Evolutionary conservation across 1,140 invertebrate genomes (phyloP).

Genomic region (Drosophila tropicalis): DNA sequence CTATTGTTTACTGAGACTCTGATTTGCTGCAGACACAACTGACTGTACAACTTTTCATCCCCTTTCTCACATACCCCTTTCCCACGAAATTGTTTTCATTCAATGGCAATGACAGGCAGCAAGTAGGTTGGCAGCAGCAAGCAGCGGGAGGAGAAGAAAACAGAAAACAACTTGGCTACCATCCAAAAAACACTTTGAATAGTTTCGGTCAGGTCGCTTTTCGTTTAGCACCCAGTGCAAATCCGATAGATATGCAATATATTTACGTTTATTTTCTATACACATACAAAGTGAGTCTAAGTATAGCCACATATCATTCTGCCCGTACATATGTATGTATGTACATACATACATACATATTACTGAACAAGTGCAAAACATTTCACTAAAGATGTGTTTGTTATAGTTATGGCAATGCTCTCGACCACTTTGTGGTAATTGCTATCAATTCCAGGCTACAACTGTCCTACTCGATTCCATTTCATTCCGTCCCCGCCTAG

Average conservation of each 20-base stretch:
- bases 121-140: slow-evolving; percentile 43
- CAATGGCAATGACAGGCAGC: slow-evolving; percentile 29
- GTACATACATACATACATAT: slow-evolving; percentile 17
- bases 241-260: slow-evolving; percentile 15
- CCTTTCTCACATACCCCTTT: not conserved
- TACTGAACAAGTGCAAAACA: slow-evolving; percentile 11
- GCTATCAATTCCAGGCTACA: slow-evolving; percentile 32
- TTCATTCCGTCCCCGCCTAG: not conserved
- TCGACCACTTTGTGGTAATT: slow-evolving; percentile 37
- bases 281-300: not conserved
- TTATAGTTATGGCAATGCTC: slow-evolving; percentile 16
- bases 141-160: slow-evolving; percentile 26
- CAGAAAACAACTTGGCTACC: slow-evolving; percentile 52
- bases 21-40: slow-evolving; percentile 49
- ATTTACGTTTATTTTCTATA: not conserved
- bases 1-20: slow-evolving; percentile 68
- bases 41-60: not conserved
- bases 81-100: slow-evolving; percentile 20
- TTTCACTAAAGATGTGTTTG: not conserved
- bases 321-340: too few relatives aligned
- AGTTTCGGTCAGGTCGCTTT: slow-evolving; percentile 44
- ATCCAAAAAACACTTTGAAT: slow-evolving; percentile 68
- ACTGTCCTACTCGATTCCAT: not conserved
- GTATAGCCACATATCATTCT: not conserved
- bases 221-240: slow-evolving; percentile 37